These are phyloP conservation scores for Harpagoxenus sublaevis DNA, from an alignment of 2,888 invertebrate genomes.

Conservation along the genomic window DNA sequence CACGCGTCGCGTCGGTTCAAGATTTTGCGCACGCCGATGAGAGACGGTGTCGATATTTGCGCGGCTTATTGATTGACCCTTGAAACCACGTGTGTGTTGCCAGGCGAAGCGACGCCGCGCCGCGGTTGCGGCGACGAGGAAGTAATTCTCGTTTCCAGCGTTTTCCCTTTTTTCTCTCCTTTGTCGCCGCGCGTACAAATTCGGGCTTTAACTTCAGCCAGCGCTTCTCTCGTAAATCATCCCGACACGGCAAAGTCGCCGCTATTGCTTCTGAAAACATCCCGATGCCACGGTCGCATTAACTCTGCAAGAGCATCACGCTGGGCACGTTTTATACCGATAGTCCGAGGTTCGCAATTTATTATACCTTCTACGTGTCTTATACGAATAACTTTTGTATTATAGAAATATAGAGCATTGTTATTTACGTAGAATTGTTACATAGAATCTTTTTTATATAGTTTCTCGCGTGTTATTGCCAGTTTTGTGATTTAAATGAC, in stretches of 20 bases:
- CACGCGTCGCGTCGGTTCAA: slow-evolving; percentile 9
- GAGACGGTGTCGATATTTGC: slow-evolving; percentile 63
- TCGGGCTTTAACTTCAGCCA: neutral
- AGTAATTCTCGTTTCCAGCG: slow-evolving; percentile 20
- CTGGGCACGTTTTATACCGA: slow-evolving; percentile 18
- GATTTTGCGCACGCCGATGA: slow-evolving; percentile 58
- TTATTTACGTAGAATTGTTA: neutral
- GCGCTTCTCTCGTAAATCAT: slow-evolving; percentile 31
- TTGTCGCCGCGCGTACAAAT: slow-evolving; percentile 24
- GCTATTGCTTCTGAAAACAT: slow-evolving; percentile 46
- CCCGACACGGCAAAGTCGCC: neutral
- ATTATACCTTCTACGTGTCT: slow-evolving; percentile 5
- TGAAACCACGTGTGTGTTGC: slow-evolving; percentile 43
- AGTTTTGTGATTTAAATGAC: neutral
- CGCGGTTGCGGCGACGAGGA: neutral
- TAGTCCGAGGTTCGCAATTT: neutral
- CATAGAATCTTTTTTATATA: neutral
- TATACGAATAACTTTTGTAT: slow-evolving; percentile 8
- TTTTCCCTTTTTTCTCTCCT: neutral
- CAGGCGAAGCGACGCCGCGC: neutral
- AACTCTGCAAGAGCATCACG: slow-evolving; percentile 35
- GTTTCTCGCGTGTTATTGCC: neutral
- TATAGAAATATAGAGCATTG: neutral
- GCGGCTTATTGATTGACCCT: slow-evolving; percentile 70
- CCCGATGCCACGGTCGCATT: neutral